Percentiles rank a stretch among this genome's conserved stretches.
Evolutionary conservation across 2,797 vertebrate species (phyloP).

Genomic region (Bovichtus diacanthus): DNA sequence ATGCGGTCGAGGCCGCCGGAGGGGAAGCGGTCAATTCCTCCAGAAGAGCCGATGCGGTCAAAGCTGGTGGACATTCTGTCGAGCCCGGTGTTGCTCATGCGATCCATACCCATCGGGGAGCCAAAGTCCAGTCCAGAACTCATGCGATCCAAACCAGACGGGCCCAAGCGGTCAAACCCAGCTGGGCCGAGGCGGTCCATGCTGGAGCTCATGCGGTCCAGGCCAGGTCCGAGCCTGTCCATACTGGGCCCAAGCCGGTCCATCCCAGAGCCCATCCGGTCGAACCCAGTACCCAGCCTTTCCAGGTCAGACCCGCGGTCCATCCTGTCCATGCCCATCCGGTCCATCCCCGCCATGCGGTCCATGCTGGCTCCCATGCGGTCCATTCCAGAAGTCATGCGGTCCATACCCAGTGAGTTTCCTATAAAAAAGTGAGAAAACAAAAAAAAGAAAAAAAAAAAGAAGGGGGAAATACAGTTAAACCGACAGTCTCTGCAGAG

Average conservation of each 20-base stretch:
- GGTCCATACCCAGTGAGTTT: slow-evolving; percentile 87
- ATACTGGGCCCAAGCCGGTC: slow-evolving; percentile 91
- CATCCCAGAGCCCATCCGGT: slow-evolving; percentile 91
- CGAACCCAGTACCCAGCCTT: slow-evolving; percentile 87
- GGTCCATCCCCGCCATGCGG: slow-evolving; percentile 90
- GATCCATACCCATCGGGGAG: slow-evolving; percentile 92
- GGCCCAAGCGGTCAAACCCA: slow-evolving; percentile 90
- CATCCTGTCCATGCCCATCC: slow-evolving; percentile 92
- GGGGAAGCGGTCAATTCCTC: slow-evolving; percentile 81
- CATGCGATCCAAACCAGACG: slow-evolving; percentile 91
- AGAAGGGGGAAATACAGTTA: not conserved
- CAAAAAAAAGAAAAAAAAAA: not conserved
- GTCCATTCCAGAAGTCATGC: slow-evolving; percentile 85
- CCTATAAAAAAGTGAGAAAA: slow-evolving; percentile 72
- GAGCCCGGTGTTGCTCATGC: slow-evolving; percentile 89
- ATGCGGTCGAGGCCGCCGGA: slow-evolving; percentile 83
- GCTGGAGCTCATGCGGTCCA: slow-evolving; percentile 91
- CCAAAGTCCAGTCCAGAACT: slow-evolving; percentile 90
- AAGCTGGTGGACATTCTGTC: slow-evolving; percentile 90
- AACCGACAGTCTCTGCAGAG: not conserved
- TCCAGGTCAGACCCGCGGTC: slow-evolving; percentile 91
- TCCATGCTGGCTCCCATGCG: slow-evolving; percentile 90
- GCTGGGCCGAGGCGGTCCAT: slow-evolving; percentile 92
- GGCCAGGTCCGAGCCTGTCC: slow-evolving; percentile 87
- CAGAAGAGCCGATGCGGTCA: slow-evolving; percentile 81